Percentiles rank a stretch among this genome's conserved stretches.
Evolutionary conservation across 2,888 invertebrate species (phyloP).

Genomic region (Brachyptera putata): DNA sequence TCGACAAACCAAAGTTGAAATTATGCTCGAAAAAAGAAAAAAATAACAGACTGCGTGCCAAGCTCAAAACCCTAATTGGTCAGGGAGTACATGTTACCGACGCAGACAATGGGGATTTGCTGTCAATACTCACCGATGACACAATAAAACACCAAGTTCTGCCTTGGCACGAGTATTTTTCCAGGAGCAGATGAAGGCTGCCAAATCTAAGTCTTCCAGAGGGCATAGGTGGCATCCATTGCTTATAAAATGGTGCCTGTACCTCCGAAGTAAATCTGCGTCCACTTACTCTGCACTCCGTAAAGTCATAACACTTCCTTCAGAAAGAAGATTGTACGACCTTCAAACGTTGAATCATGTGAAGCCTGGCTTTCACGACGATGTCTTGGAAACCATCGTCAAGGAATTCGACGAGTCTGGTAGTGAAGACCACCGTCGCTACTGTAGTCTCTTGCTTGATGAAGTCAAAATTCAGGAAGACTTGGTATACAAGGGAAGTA

Average conservation of each 20-base stretch:
- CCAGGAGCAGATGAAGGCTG: neutral
- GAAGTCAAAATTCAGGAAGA: slow-evolving; percentile 8
- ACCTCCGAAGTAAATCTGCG: neutral
- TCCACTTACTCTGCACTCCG: neutral
- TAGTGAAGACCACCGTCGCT: neutral
- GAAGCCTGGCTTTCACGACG: neutral
- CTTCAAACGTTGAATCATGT: neutral
- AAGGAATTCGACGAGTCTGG: neutral
- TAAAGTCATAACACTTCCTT: slow-evolving; percentile 1
- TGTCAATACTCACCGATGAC: neutral
- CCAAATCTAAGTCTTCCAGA: neutral
- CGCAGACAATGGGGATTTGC: neutral
- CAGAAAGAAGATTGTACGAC: neutral
- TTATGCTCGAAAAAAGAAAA: too few species aligned
- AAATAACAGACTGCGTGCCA: too few species aligned
- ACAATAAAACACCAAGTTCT: neutral
- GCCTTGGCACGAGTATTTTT: neutral
- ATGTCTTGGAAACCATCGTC: neutral
- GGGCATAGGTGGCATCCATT: neutral
- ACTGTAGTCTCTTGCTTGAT: neutral
- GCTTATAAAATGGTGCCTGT: slow-evolving; percentile 5
- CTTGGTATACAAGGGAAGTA: too few species aligned
- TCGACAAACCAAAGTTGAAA: too few species aligned
- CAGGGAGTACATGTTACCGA: neutral
- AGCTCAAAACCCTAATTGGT: neutral